Evolutionary conservation across 2,797 vertebrate species (phyloP), one percentile per base, ranked within the genome.

Genomic region (Scomberomorus guttatus): DNA sequence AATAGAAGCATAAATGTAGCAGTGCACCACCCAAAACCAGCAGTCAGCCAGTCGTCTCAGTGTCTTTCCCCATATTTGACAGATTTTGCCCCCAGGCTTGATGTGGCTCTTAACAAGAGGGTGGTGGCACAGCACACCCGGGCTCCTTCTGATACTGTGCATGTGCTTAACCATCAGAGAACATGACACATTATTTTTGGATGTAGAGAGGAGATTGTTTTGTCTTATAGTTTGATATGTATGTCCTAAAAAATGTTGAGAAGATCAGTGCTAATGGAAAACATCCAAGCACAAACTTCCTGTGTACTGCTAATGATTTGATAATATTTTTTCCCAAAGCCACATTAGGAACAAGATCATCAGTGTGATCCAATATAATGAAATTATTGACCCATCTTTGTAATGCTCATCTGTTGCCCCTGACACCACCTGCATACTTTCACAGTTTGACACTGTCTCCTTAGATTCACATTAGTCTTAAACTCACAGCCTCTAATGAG

Each of bases 11-110:
- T 77, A 77, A 79, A 67, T 65, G 80, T 50, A 58, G 70, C 77
- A 24, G 75, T n/a, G 77, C 75, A 85, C 87, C 89, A 77, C 87
- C 88, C 90, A 87, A 89, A 90, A 89, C 87, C 90, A 86, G 77
- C 57, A 78, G 85, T 44, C 81, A 56, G 80, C 51, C 75, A 14
- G 82, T 66, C 63, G 75, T 84, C 84, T 81, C 75, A 6, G 63
- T 56, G 81, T 81, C 79, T 78, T 83, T 77, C 14, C 71, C 77
- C 58, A 65, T 57, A 74, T 66, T 80, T 77, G 76, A 89, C 88
- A 92, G 84, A 89, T 90, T 89, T 90, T 86, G 46, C 67, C 82
- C 84, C 63, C 78, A 37, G 44, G 77, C 77, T 82, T 84, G 73
- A 82, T 83, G 73, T 85, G 85, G 87, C 64, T 71, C 68, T 86